Conservation (phyloP, 2,888 invertebrate genomes). For the Eueremaeus valkanovi region DNA sequence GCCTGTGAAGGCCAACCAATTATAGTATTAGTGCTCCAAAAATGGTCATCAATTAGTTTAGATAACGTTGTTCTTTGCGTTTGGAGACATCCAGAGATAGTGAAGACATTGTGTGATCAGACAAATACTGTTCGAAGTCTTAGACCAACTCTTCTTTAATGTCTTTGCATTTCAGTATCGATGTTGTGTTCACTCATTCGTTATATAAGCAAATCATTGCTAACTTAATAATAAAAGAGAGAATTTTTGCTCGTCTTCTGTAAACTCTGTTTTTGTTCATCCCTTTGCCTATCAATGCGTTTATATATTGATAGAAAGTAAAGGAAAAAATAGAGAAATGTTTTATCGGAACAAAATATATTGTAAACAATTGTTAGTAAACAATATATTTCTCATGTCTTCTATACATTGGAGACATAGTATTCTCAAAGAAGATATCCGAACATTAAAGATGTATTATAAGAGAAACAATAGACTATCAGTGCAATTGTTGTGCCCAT, state of each 20-base stretch:
- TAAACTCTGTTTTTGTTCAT: background rate
- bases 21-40: too few relatives aligned
- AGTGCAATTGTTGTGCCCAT: background rate
- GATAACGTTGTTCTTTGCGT: too few relatives aligned
- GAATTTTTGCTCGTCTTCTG: background rate
- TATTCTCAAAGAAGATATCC: background rate
- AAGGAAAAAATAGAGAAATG: background rate
- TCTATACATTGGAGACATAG: background rate
- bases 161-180: too few relatives aligned
- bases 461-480: too few relatives aligned
- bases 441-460: background rate
- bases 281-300: background rate
- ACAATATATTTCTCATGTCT: background rate
- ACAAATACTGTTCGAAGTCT: too few relatives aligned
- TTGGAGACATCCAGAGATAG: too few relatives aligned
- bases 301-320: background rate
- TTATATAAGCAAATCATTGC: constrained; percentile 17
- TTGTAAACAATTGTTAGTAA: constrained; percentile 3
- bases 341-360: background rate
- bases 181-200: background rate
- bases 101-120: too few relatives aligned
- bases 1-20: background rate
- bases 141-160: too few relatives aligned
- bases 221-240: background rate
- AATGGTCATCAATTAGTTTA: too few relatives aligned